phyloP scores from a whole-genome alignment of 2,113 vertebrate species.

The Microcebus lehilahytsara region DNA sequence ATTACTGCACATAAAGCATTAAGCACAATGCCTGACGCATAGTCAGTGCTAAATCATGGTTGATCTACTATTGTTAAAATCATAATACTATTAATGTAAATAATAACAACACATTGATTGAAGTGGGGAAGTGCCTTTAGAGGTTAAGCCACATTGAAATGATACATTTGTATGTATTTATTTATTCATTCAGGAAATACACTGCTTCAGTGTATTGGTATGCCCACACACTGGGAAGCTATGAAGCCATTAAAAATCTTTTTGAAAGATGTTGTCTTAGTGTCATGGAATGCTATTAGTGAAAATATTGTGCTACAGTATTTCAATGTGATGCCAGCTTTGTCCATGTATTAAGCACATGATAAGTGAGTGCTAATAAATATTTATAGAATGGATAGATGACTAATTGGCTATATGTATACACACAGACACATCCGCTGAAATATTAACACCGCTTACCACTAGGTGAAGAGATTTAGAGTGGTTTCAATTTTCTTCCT shows the following conservation, averaged over 20 bases:
- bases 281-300: neutral
- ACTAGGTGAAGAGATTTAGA: neutral
- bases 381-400: neutral
- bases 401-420: neutral
- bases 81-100: neutral
- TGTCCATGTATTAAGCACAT: neutral
- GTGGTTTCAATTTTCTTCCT: neutral
- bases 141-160: neutral
- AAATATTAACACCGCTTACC: neutral
- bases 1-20: neutral
- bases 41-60: neutral
- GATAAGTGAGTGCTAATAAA: neutral
- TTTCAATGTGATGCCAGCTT: neutral
- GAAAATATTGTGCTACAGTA: neutral
- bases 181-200: neutral
- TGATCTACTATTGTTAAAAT: neutral
- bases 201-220: neutral
- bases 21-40: neutral
- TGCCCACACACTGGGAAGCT: accelerated
- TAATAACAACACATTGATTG: neutral
- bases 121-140: neutral
- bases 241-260: neutral
- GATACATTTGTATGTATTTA: neutral
- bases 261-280: neutral
- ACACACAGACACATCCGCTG: neutral